A percentile compares a stretch with the other conserved stretches of the same genome.
Evolutionary conservation across 2,113 vertebrate species (phyloP).

Genomic region (Salminus brasiliensis): DNA sequence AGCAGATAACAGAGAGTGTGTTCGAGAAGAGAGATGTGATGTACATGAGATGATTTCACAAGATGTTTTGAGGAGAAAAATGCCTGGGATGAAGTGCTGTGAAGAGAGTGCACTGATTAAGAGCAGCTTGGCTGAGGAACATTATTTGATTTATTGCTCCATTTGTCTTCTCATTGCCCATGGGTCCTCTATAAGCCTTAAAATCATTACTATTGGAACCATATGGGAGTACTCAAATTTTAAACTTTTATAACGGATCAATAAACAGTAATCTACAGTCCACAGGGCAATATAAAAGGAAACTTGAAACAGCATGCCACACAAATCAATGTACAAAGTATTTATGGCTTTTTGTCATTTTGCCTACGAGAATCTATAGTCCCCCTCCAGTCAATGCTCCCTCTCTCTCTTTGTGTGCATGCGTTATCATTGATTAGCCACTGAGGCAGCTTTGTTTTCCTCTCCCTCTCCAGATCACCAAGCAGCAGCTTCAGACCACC

Average conservation of each 20-base stretch:
- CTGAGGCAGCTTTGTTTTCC: conserved; percentile 25
- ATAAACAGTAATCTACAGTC: not conserved
- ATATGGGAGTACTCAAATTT: conserved; percentile 2
- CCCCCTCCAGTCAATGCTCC: not conserved
- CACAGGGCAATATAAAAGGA: not conserved
- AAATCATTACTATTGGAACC: not conserved
- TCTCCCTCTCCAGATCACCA: conserved; percentile 86
- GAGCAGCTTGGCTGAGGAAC: not conserved
- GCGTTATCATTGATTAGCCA: conserved; percentile 12
- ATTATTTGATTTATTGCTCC: conserved; percentile 10
- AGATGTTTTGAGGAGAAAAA: not conserved
- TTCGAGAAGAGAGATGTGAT: conserved; percentile 4
- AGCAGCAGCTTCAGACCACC: conserved; percentile 96
- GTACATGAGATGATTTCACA: conserved; percentile 2
- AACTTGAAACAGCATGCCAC: conserved; percentile 1
- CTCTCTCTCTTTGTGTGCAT: conserved; percentile 1
- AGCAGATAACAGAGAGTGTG: not conserved
- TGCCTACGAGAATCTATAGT: not conserved
- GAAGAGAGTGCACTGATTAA: conserved; percentile 16
- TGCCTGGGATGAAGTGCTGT: not conserved
- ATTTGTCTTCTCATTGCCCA: not conserved
- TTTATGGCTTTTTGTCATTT: conserved; percentile 36
- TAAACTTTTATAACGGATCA: not conserved
- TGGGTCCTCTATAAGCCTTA: not conserved
- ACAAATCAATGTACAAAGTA: not conserved